Base-by-base conservation (phyloP, 2,113 vertebrate species). In the Mustela nigripes region DNA sequence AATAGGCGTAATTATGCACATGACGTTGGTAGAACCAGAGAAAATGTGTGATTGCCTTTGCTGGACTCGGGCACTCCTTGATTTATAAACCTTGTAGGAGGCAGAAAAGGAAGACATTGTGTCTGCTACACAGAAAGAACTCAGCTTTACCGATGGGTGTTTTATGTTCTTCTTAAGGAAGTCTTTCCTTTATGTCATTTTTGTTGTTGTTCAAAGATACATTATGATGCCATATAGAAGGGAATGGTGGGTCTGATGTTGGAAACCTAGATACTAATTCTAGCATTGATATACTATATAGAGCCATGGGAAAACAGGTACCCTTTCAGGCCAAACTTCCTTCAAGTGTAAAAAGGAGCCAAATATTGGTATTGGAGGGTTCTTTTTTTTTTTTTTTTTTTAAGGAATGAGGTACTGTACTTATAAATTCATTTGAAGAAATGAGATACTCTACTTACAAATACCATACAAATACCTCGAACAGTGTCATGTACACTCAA, bases 401-500 rank as follows among this genome's bases (percentile, higher is more conserved):
- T 31, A 62, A 50, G 21, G 65, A 81, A 63, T 48, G 7, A 91
- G 2, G 11, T 45, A 10, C 22, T 60, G 7, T 21, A 2, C 2
- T 80, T 84, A 65, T 0, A 83, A 67, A 50, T 31, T 50, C 48
- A 50, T 53, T 53, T 14, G 42, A 62, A 50, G 26, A 71, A 81
- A 63, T 48, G 7, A 91, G 2, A 8, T 39, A 10, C 22, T 60
- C 5, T 21, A 2, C 2, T 80, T 84, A 65, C 0, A 83, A 67
- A 50, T 31, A 56, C 7, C 39, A 80, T 83, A 71, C 0, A 87
- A 67, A 45, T 39, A 50, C 10, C 36, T 2, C 16, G 22, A 9
- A 42, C 11, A 50, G 9, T 2, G 11, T 1, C 22, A 0, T 4
- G 24, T 7, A 18, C 2, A 16, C 28, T 65, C 26, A 31, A 10